Conservation (phyloP, 2,888 invertebrate genomes). For the Drosophila hamatofila region DNA sequence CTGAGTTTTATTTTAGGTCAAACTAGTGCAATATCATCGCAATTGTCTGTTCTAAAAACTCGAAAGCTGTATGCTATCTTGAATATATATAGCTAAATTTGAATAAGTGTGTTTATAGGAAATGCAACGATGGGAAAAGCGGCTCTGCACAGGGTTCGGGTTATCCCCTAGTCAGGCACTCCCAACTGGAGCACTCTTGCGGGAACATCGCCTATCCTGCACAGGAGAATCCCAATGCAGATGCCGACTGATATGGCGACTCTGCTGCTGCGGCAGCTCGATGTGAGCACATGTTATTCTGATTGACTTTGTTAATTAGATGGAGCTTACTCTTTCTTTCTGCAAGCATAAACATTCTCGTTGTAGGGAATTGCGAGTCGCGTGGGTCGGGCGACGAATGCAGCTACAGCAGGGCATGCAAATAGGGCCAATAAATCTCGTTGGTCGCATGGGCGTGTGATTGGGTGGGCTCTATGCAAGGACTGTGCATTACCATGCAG, state of each 20-base stretch:
- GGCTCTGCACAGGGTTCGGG: too few species aligned
- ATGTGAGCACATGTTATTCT: not conserved
- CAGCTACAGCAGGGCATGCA: not conserved
- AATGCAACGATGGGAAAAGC: too few species aligned
- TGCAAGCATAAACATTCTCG: not conserved
- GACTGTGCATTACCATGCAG: conserved; percentile 1
- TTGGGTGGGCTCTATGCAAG: not conserved
- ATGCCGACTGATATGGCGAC: not conserved
- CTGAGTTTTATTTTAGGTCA: too few species aligned
- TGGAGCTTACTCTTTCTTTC: not conserved
- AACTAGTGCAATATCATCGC: too few species aligned
- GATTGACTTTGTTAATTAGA: not conserved
- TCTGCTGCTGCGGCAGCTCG: not conserved
- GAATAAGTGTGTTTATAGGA: too few species aligned
- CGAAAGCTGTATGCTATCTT: too few species aligned
- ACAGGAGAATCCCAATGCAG: not conserved
- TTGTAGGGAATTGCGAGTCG: not conserved
- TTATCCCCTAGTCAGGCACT: too few species aligned
- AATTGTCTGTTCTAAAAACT: too few species aligned
- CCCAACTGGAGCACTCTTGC: too few species aligned
- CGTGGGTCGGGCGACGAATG: not conserved
- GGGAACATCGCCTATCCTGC: too few species aligned
- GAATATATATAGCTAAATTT: too few species aligned
- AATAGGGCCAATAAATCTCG: conserved; percentile 52
- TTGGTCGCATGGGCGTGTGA: conserved; percentile 13